Base-by-base conservation (phyloP, 1,140 invertebrate species). In the Acyrthosiphon pisum region DNA sequence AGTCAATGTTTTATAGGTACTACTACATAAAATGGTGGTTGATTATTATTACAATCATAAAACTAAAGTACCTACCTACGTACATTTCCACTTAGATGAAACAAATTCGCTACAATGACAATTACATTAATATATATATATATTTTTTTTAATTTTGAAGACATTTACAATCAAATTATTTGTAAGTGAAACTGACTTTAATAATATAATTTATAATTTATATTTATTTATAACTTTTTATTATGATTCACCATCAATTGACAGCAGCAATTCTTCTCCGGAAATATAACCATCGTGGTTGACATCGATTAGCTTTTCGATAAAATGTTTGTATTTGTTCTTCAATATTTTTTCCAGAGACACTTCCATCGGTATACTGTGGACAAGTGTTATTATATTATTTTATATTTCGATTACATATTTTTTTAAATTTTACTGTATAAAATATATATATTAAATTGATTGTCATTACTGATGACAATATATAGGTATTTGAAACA, bases 281-380 rank as follows among this genome's bases (percentile, higher is more conserved):
- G 94, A 94, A 26, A 94, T 50, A 53, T 94, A 93, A 95, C 95
- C 95, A 95, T 96, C 96, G 94, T 96, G 96, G 94, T 96, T 96
- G 41, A 95, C 94, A 93, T 96, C 96, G 90, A 96, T 95, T 93
- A 96, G 96, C 94, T 96, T 96, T 94, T 95, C 95, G 1, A 96
- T 95, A 22, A 96, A 95, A 23, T 96, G 95, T 94, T 95, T 95
- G 93, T 96, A 96, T 7, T 96, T 96, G 94, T 96, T 96, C 94
- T 95, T 96, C 90, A 95, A 94, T 93, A 96, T 95, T 94, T 96
- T 96, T 93, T 96, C 96, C 83, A 96, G 95, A 93, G 96, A 95
- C 96, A 96, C 96, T 81, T 96, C 95, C 94, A 95, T 94, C 1
- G 96, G 96, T 93, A 96, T 95, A 94, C 95, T 96, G 94, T 81